These are phyloP conservation scores for Erebia epiphron DNA, from an alignment of 2,888 invertebrate species.

Conservation along the genomic window DNA sequence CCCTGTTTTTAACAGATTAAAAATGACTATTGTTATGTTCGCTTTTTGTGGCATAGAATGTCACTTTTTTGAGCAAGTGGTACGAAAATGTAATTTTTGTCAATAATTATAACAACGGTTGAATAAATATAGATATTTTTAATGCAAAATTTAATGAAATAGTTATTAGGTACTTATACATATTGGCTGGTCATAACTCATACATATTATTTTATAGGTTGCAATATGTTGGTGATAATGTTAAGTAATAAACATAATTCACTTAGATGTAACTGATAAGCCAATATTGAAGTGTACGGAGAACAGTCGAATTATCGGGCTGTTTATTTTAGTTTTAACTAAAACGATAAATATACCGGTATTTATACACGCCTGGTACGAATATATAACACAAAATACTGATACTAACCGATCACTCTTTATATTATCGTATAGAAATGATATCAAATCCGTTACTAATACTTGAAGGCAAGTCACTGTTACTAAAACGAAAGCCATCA, in stretches of 20 bases:
- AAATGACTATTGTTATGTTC: too few species aligned
- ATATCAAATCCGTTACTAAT: constrained; percentile 53
- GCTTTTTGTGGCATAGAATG: too few species aligned
- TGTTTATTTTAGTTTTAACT: constrained; percentile 35
- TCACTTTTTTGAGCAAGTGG: too few species aligned
- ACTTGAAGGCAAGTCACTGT: constrained; percentile 61
- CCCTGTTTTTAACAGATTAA: too few species aligned
- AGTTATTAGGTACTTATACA: too few species aligned
- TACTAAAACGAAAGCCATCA: constrained; percentile 56
- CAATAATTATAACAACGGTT: too few species aligned
- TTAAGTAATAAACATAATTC: neutral
- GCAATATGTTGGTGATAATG: too few species aligned
- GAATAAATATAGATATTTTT: too few species aligned
- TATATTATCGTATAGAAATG: constrained; percentile 38
- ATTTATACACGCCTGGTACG: constrained; percentile 49
- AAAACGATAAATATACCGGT: constrained; percentile 48
- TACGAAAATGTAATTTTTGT: too few species aligned
- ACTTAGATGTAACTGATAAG: neutral
- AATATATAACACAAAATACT: constrained; percentile 51
- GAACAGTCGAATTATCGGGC: constrained; percentile 31
- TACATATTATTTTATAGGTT: too few species aligned
- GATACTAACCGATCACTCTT: constrained; percentile 34
- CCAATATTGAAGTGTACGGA: constrained; percentile 19
- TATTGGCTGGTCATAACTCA: too few species aligned
- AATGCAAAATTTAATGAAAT: too few species aligned